These are phyloP conservation scores for Porites lobata DNA, from an alignment of 92 coral and sea anemone genomes.

Conservation along the genomic window DNA sequence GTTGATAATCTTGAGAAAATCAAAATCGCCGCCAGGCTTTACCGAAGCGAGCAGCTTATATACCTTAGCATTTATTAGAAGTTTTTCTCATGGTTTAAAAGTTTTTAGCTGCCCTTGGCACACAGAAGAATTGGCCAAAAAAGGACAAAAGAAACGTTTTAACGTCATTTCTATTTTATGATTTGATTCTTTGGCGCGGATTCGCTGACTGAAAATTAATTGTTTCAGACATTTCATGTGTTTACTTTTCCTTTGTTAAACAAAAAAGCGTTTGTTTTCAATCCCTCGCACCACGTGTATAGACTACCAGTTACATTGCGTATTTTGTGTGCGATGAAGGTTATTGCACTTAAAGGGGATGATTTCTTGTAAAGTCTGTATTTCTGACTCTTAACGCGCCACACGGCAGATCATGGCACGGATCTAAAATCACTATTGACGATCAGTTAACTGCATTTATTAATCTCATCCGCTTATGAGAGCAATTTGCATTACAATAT, in stretches of 20 bases:
- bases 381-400: not conserved
- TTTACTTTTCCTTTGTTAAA: constrained; percentile 55
- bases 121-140: constrained; percentile 6
- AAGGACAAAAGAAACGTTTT: not conserved
- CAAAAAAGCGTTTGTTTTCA: not conserved
- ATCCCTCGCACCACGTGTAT: constrained; percentile 32
- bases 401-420: not conserved
- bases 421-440: constrained; percentile 6
- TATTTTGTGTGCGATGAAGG: not conserved
- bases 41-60: not conserved
- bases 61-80: not conserved
- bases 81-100: not conserved
- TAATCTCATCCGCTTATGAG: constrained; percentile 2
- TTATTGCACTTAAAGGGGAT: too few relatives aligned
- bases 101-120: not conserved
- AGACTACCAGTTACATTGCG: not conserved
- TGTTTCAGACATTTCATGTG: constrained; percentile 29
- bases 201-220: constrained; percentile 11
- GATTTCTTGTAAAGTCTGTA: too few relatives aligned
- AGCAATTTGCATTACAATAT: constrained; percentile 26
- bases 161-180: not conserved
- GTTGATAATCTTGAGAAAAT: not conserved
- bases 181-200: not conserved
- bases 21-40: not conserved
- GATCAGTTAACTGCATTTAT: constrained; percentile 10